Base-by-base conservation (phyloP, 1,140 invertebrate species). In the Micrasema longulum region DNA sequence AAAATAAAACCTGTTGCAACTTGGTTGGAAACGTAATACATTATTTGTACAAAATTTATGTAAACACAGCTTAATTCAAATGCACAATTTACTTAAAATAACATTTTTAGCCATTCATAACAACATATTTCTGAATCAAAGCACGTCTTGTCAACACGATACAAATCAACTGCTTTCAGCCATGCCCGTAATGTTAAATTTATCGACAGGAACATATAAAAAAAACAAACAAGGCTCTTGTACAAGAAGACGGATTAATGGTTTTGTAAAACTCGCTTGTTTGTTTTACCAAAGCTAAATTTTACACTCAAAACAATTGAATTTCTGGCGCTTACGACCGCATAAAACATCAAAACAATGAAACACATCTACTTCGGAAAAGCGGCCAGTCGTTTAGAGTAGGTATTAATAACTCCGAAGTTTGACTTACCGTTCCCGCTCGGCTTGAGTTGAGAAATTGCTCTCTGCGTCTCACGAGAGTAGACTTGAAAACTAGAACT, bases 301-400 rank as follows among this genome's bases (percentile, higher is more conserved):
- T 52, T 66, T 66, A 66, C 18, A 50, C 47, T 48, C 16, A 16
- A 66, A 66, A 66, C 63, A 66, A 52, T 36, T 36, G 31, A 66
- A 66, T 52, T 23, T 20, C 26, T 14, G 14, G 18, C 45, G 14
- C 50, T 66, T 35, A 66, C 31, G 35, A n/a, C 43, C 43, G 23
- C 63, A 65, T 36, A 52, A 50, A 66, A 20, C 31, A 36, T 18
- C 26, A n/a, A 36, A 66, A 66, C 63, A 52, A 52, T 52, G 26
- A 50, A 52, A 48, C 20, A 43, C 14, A 52, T 43, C 23, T 47
- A 64, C 18, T 43, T 16, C 63, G 14, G 26, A 50, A 50, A 65
- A 35, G 18, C 11, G 11, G 63, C 12, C 23, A 22, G 36, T 12
- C 22, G 10, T 11, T 60, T 60, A 60, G 11, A 47, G 31, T 14